phyloP scores from a whole-genome alignment of 2,797 vertebrate genomes.

The Pitangus sulphuratus region DNA sequence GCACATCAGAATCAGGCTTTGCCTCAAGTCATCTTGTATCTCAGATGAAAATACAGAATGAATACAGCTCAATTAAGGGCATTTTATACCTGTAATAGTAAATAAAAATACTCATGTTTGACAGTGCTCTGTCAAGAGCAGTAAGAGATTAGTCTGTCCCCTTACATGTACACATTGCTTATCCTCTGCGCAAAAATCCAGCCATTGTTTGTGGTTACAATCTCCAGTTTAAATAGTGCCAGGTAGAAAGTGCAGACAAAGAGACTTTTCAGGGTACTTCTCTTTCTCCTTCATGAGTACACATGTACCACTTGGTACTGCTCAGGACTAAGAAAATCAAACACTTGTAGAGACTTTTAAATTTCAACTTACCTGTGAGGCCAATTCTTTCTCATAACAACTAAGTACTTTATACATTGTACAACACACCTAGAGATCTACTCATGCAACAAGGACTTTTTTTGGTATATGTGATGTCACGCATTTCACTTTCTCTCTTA shows the following conservation, averaged over 20 bases:
- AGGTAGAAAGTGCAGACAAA: neutral
- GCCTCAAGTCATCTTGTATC: neutral
- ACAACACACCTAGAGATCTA: neutral
- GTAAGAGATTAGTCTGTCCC: neutral
- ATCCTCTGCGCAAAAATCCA: neutral
- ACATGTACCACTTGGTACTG: neutral
- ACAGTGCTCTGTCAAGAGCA: neutral
- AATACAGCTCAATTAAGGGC: neutral
- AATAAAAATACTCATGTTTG: neutral
- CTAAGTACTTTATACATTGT: neutral
- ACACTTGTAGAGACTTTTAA: neutral
- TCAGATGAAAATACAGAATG: neutral
- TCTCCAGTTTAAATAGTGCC: neutral
- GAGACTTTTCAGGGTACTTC: neutral
- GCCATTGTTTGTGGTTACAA: neutral
- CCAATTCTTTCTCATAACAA: neutral
- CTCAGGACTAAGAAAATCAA: constrained; percentile 7
- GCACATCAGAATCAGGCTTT: neutral
- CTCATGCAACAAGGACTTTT: neutral
- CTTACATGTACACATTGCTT: neutral
- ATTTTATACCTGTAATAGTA: neutral
- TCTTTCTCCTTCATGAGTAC: neutral
- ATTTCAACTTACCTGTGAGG: neutral
- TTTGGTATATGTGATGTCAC: neutral
- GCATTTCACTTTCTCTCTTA: neutral